A percentile compares a stretch with the other conserved stretches of the same genome.
Evolutionary conservation across 2,888 invertebrate species (phyloP).

Genomic region (Drosophila maculinotata): DNA sequence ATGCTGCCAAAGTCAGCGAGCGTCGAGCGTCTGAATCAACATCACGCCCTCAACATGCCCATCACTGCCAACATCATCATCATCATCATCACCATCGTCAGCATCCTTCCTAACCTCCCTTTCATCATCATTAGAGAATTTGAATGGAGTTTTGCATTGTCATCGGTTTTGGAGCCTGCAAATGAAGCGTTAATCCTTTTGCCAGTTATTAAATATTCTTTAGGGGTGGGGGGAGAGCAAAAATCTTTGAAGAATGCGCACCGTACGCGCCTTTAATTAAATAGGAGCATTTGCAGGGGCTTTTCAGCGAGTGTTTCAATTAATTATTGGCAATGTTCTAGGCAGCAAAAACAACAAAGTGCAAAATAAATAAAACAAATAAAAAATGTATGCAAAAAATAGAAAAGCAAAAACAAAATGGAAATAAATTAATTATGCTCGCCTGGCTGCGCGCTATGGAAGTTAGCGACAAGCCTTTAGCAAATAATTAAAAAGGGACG

Average conservation of each 20-base stretch:
- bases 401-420: conserved; percentile 35
- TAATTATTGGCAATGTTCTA: conserved; percentile 67
- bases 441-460: conserved; percentile 40
- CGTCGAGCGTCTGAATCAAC: conserved; percentile 39
- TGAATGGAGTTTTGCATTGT: conserved; percentile 47
- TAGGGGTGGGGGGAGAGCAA: background rate
- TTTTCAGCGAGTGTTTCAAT: conserved; percentile 50
- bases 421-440: conserved; percentile 76
- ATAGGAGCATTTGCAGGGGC: conserved; percentile 35
- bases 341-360: conserved; percentile 9
- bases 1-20: conserved; percentile 46
- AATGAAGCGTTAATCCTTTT: conserved; percentile 34
- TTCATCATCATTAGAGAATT: conserved; percentile 18
- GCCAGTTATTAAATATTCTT: conserved; percentile 2
- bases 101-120: background rate
- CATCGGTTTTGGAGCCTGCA: conserved; percentile 24
- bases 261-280: conserved; percentile 45
- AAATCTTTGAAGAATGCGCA: conserved; percentile 23
- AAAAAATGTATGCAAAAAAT: conserved; percentile 14
- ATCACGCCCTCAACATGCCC: conserved; percentile 22
- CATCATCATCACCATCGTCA: conserved; percentile 15
- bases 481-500: conserved; percentile 77
- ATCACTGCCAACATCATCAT: conserved; percentile 8
- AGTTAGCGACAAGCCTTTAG: conserved; percentile 66
- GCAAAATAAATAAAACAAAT: conserved; percentile 11